Evolutionary conservation across 1,140 invertebrate species (phyloP).

Genomic region (Pogonognathellus flavescens): DNA sequence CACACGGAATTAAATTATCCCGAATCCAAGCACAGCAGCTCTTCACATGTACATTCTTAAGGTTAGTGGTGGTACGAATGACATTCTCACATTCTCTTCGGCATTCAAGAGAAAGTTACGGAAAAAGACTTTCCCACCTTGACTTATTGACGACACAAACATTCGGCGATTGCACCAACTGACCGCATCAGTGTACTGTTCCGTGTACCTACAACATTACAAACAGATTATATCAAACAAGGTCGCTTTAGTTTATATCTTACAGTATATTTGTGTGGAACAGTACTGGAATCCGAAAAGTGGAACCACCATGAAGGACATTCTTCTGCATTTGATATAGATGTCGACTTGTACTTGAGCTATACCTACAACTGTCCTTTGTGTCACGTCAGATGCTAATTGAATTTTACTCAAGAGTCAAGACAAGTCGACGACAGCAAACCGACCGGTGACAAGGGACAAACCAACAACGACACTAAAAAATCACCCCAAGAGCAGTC

Average conservation of each 20-base stretch:
- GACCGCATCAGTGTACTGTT: conserved; percentile 12
- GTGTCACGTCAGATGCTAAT: conserved; percentile 24
- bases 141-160: not conserved
- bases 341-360: not conserved
- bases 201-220: too few relatives aligned
- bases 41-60: conserved; percentile 18
- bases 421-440: conserved; percentile 1
- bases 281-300: too few relatives aligned
- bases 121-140: conserved; percentile 15
- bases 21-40: not conserved
- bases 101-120: conserved; percentile 16
- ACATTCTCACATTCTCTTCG: conserved; percentile 21
- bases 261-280: too few relatives aligned
- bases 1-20: not conserved
- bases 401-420: conserved; percentile 34
- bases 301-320: too few relatives aligned
- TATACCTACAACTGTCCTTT: not conserved
- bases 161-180: not conserved
- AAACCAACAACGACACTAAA: not conserved
- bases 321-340: too few relatives aligned
- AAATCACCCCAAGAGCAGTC: not conserved
- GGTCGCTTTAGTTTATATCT: too few relatives aligned
- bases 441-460: conserved; percentile 5
- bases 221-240: too few relatives aligned
- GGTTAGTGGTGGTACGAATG: conserved; percentile 26